phyloP scores from a whole-genome alignment of 2,113 vertebrate species.

The Numida meleagris region DNA sequence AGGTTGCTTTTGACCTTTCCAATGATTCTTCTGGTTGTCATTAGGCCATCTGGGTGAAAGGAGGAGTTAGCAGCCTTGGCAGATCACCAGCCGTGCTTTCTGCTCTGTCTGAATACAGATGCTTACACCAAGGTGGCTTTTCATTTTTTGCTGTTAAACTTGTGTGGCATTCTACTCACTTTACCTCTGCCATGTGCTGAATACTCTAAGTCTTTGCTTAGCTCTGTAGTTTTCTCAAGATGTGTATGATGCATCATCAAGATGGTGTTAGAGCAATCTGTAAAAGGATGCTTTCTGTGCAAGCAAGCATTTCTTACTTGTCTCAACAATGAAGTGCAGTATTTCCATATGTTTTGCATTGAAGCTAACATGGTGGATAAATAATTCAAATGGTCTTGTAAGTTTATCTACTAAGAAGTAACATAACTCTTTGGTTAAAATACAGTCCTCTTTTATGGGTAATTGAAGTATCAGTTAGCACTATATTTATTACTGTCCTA shows the following conservation, averaged over 20 bases:
- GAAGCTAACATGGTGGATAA: not conserved
- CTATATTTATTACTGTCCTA: not conserved
- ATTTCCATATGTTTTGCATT: constrained; percentile 10
- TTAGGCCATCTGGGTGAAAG: not conserved
- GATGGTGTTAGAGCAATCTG: not conserved
- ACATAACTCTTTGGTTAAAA: not conserved
- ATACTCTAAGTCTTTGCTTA: not conserved
- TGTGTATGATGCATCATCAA: not conserved
- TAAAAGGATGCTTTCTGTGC: not conserved
- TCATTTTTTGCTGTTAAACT: not conserved
- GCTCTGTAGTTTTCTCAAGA: not conserved
- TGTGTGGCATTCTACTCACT: not conserved
- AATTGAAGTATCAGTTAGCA: not conserved
- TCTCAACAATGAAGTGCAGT: not conserved
- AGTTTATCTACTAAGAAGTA: not conserved
- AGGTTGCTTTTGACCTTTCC: constrained; percentile 16
- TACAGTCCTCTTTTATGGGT: not conserved
- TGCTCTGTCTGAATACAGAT: not conserved
- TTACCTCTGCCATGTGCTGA: not conserved
- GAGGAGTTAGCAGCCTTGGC: not conserved
- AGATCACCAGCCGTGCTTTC: not conserved
- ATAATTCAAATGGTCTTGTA: not conserved
- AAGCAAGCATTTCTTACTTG: not conserved
- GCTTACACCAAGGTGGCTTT: not conserved
- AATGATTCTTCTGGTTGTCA: not conserved